Evolutionary conservation across 30 jellyfish, hydroid and myxozoan species (phyloP), one percentile per base, ranked within the genome.

Genomic region (Aurelia sp.): DNA sequence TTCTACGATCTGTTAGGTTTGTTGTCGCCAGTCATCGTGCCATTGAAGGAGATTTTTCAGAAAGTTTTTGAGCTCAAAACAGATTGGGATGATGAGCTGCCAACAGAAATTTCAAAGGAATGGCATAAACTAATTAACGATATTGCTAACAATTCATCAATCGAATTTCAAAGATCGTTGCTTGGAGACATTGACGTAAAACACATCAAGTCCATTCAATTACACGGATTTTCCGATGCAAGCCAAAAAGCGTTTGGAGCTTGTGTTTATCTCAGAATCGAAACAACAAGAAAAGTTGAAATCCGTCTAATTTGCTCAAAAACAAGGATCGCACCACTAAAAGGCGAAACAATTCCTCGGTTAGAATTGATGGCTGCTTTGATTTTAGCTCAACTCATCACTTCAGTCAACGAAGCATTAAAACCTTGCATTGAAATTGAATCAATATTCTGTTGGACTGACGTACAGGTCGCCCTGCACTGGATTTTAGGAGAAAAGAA

Each of bases 271-370:
- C 11, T 40, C 11, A 5, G 51, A 5, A 40, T 40, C 8, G 11
- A 40, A 40, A 40, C 51, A 8, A 4, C 51, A 40, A 40, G 0
- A 1, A 40, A 40, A 5, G 11, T 40, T 40, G 51, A 40, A 40
- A 40, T 40, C 33, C 33, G 33, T 27, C 33, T 40, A 8, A 8
- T 40, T 40, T 5, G 11, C 3, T 40, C 51, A 40, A 40, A 40
- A 40, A 4, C 51, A 40, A 40, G 51, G 11, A 40, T 40, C 8
- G 11, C 51, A 0, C 51, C 41, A 11, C 22, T 74, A 18, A 74
- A 47, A 30, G 73, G 76, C n/a, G 86, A 74, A 11, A 74, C 79
- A 12, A 22, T 74, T 6, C 73, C 86, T 4, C 44, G 86, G n/a
- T n/a, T 74, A 6, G 79, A 74, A 10, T 51, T 74, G 21, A 44